Evolutionary conservation across 2,797 vertebrate genomes (phyloP).

Genomic region (Premnoplex brunnescens): DNA sequence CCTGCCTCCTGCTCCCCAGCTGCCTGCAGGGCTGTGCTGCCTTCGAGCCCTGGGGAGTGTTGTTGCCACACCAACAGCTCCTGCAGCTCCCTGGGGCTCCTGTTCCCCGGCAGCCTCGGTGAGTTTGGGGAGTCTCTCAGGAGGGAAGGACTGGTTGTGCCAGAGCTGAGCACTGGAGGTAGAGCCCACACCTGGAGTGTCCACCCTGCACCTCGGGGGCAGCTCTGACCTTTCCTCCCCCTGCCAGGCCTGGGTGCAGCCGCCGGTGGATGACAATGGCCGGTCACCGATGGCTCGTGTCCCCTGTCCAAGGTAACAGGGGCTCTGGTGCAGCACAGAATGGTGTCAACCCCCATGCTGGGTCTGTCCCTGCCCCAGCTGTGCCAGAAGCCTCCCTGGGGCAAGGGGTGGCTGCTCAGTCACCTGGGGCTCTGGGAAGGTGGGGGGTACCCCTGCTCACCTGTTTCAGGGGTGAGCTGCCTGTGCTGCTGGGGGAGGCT

Average conservation of each 20-base stretch:
- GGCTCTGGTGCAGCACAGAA: not conserved
- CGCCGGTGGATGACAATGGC: slow-evolving; percentile 6
- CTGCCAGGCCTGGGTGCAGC: not conserved
- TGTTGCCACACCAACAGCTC: slow-evolving; percentile 11
- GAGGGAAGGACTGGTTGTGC: not conserved
- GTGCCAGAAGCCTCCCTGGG: not conserved
- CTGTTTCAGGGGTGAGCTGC: not conserved
- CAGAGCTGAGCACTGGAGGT: rapidly evolving
- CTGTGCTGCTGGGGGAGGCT: not conserved
- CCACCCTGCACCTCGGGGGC: not conserved
- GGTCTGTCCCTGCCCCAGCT: not conserved
- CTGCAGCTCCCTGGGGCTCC: not conserved
- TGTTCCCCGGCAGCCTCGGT: not conserved
- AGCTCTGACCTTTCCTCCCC: not conserved
- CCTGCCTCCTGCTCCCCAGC: not conserved
- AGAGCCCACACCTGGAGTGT: not conserved
- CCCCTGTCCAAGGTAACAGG: not conserved
- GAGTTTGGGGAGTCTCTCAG: not conserved
- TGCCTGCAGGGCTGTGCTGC: not conserved
- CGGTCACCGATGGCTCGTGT: rapidly evolving
- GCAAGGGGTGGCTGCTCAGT: too few relatives aligned
- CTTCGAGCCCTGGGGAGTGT: rapidly evolving
- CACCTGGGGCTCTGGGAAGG: not conserved
- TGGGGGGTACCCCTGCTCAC: not conserved
- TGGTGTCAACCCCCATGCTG: rapidly evolving